A percentile compares a stretch with the other conserved stretches of the same genome.
These are phyloP conservation scores for Enteromius anoplus DNA, from an alignment of 2,797 vertebrate genomes.

Conservation along the genomic window DNA sequence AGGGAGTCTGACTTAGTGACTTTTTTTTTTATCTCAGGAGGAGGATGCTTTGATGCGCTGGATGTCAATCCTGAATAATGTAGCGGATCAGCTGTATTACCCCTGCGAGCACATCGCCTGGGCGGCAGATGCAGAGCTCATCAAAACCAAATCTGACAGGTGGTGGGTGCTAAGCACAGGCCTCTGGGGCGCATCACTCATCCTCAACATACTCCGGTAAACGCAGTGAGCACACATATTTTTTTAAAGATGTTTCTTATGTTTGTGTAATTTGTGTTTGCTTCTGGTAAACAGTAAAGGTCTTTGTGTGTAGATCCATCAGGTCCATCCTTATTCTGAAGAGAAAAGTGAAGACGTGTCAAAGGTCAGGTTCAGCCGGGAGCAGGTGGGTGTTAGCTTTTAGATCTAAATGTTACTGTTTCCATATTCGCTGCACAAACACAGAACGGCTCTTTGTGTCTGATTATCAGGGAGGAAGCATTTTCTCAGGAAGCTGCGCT, in stretches of 20 bases:
- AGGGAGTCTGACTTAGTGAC: neutral
- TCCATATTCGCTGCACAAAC: neutral
- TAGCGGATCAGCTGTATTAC: slow-evolving; percentile 94
- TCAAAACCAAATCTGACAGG: slow-evolving; percentile 74
- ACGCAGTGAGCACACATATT: neutral
- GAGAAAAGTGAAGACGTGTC: slow-evolving; percentile 68
- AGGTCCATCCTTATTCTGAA: slow-evolving; percentile 79
- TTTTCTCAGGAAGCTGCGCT: slow-evolving; percentile 57
- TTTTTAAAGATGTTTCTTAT: too few species aligned
- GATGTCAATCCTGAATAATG: slow-evolving; percentile 86
- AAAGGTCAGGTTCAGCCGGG: slow-evolving; percentile 39
- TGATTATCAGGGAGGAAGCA: slow-evolving; percentile 57
- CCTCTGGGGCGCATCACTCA: slow-evolving; percentile 88
- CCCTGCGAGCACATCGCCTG: slow-evolving; percentile 95
- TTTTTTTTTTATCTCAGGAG: slow-evolving; percentile 73
- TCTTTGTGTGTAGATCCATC: slow-evolving; percentile 78
- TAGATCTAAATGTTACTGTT: neutral
- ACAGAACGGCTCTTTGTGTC: neutral
- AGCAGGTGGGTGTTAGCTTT: slow-evolving; percentile 62
- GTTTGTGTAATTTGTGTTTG: neutral
- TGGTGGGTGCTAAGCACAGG: slow-evolving; percentile 88
- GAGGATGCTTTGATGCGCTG: slow-evolving; percentile 82
- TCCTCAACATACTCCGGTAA: slow-evolving; percentile 79
- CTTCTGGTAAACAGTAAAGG: neutral
- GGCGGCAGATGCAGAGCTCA: slow-evolving; percentile 85